Conservation (phyloP, 2,888 invertebrate genomes). For the Notocelia uddmanniana region DNA sequence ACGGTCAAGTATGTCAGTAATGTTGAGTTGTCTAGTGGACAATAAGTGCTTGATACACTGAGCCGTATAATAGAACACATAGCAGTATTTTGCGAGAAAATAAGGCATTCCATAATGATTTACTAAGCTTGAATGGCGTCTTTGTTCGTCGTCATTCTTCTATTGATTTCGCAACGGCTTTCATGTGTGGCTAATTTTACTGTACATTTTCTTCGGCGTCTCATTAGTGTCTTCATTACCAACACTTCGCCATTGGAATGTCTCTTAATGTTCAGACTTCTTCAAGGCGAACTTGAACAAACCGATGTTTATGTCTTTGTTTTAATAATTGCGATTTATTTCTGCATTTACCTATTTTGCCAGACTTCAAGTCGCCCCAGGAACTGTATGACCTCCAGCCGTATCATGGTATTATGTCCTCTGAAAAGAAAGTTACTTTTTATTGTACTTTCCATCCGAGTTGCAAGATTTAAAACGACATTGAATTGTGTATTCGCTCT, state of each 20-base stretch:
- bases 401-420: constrained; percentile 34
- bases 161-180: constrained; percentile 58
- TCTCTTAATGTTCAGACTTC: constrained; percentile 63
- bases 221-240: constrained; percentile 76
- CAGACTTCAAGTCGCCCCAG: background rate
- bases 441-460: constrained; percentile 36
- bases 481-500: constrained; percentile 41
- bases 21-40: constrained; percentile 61
- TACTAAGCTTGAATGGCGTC: constrained; percentile 33
- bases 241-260: constrained; percentile 69
- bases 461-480: constrained; percentile 42
- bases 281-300: constrained; percentile 52
- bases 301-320: constrained; percentile 46
- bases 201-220: constrained; percentile 64
- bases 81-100: constrained; percentile 30
- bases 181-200: constrained; percentile 65
- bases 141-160: constrained; percentile 45
- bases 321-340: constrained; percentile 55
- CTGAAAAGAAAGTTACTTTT: constrained; percentile 43
- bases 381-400: constrained; percentile 11
- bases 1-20: constrained; percentile 71
- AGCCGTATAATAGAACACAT: constrained; percentile 12
- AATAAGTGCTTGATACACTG: constrained; percentile 48
- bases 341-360: constrained; percentile 39
- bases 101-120: constrained; percentile 28